These are phyloP conservation scores for Halocaridina rubra DNA, from an alignment of 2,888 invertebrate species.

Conservation along the genomic window DNA sequence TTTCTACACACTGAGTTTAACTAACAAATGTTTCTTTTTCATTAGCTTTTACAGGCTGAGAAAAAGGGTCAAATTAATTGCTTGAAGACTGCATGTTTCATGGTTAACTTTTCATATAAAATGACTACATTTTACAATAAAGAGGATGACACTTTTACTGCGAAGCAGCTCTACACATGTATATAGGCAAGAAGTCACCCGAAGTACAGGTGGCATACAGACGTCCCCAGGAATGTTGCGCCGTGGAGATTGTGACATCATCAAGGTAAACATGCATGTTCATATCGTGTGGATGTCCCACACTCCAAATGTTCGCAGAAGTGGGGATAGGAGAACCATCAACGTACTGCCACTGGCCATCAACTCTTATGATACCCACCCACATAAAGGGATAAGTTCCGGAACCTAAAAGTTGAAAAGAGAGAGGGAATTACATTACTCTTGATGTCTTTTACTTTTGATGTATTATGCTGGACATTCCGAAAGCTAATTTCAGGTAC, in stretches of 20 bases:
- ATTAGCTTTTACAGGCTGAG: too few relatives aligned
- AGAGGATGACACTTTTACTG: too few relatives aligned
- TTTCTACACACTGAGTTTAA: too few relatives aligned
- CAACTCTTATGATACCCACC: conserved; percentile 11
- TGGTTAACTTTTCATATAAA: too few relatives aligned
- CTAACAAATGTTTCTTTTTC: too few relatives aligned
- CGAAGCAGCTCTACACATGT: too few relatives aligned
- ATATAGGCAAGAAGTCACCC: too few relatives aligned
- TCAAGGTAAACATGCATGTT: neutral
- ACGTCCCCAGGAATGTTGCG: neutral
- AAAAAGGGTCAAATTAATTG: too few relatives aligned
- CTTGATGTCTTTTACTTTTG: neutral
- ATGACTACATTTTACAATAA: too few relatives aligned
- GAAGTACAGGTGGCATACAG: conserved; percentile 22
- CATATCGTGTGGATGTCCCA: conserved; percentile 2
- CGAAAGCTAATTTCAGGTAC: neutral
- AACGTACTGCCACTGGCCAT: neutral
- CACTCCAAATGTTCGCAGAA: neutral
- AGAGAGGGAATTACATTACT: neutral
- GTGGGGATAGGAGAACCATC: neutral
- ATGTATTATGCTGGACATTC: neutral
- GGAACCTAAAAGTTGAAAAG: neutral
- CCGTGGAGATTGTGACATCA: neutral
- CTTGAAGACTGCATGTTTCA: too few relatives aligned
- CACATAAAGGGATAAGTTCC: conserved; percentile 24